phyloP scores from a whole-genome alignment of 2,113 vertebrate species.

The Notechis scutatus region DNA sequence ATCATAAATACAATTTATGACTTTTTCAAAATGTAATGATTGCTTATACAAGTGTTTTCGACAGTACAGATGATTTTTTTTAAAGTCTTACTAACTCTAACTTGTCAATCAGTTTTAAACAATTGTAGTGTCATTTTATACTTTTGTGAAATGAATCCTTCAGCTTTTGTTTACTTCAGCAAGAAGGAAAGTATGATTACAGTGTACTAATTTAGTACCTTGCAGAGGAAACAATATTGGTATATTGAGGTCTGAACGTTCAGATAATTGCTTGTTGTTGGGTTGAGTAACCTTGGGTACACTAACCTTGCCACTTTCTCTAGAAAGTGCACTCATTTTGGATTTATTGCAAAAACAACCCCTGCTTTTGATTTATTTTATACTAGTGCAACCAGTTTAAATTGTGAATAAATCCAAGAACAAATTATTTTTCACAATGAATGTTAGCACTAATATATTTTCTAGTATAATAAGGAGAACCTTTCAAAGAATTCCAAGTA shows the following conservation, averaged over 20 bases:
- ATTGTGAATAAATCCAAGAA: neutral
- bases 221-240: neutral
- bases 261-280: neutral
- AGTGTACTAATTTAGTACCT: neutral
- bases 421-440: neutral
- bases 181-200: neutral
- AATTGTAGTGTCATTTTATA: neutral
- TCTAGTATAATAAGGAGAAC: neutral
- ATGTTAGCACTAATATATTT: neutral
- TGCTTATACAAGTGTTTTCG: neutral
- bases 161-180: neutral
- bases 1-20: neutral
- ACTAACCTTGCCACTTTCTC: neutral
- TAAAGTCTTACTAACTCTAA: neutral
- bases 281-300: neutral
- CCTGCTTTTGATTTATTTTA: neutral
- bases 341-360: neutral
- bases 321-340: neutral
- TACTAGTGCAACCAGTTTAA: neutral
- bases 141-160: neutral
- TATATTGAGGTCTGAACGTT: neutral
- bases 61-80: neutral
- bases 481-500: neutral
- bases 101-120: neutral
- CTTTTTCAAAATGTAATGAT: neutral